Percentiles rank a stretch among this genome's conserved stretches.
Evolutionary conservation across 2,113 vertebrate species (phyloP).

Genomic region (Chloropsis hardwickii): DNA sequence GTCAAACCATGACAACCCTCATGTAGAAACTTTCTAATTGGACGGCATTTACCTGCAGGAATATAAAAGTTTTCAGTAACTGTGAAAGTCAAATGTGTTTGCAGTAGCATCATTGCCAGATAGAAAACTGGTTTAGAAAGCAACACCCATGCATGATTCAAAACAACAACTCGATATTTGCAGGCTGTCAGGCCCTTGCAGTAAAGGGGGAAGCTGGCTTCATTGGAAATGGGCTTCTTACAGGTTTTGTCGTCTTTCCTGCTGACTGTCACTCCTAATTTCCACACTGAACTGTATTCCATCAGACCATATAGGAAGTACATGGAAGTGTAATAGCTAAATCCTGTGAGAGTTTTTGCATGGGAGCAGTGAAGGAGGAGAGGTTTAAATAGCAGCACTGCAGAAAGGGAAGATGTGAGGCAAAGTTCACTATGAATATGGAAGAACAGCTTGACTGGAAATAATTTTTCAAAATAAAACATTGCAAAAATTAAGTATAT

Average conservation of each 20-base stretch:
- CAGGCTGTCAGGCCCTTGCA: background rate
- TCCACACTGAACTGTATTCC: conserved; percentile 41
- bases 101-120: background rate
- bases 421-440: background rate
- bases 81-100: background rate
- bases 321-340: background rate
- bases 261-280: conserved; percentile 42
- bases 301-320: background rate
- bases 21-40: background rate
- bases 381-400: background rate
- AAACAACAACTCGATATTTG: background rate
- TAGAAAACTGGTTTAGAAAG: background rate
- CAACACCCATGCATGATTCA: background rate
- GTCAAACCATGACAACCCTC: too few relatives aligned
- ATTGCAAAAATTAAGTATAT: background rate
- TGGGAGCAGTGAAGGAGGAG: background rate
- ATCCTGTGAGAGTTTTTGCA: background rate
- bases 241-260: conserved; percentile 36
- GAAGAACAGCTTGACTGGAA: background rate
- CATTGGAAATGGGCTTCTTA: conserved; percentile 5
- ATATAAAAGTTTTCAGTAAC: background rate
- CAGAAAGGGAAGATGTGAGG: background rate
- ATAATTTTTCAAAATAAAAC: background rate
- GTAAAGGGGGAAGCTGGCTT: background rate
- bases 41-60: background rate